Conservation (phyloP, 2,888 invertebrate genomes). For the Oxyscelio sp. region DNA sequence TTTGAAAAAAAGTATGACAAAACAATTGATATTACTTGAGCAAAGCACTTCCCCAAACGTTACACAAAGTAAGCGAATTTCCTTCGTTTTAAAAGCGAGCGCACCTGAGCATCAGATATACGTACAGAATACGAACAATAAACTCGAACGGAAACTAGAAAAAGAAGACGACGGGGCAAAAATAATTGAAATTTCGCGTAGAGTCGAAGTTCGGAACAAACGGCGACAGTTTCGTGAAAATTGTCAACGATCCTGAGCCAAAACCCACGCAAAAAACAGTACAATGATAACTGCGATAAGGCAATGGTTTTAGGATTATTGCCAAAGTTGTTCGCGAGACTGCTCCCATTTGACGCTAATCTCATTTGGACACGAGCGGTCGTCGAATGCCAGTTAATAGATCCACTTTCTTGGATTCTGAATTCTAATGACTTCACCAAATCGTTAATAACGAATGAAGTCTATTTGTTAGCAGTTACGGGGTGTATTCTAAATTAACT, state of each 20-base stretch:
- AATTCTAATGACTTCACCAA: conserved; percentile 48
- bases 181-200: conserved; percentile 51
- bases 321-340: conserved; percentile 44
- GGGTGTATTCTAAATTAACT: conserved; percentile 30
- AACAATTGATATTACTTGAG: no score
- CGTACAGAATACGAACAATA: conserved; percentile 32
- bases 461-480: conserved; percentile 41
- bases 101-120: conserved; percentile 60
- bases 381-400: conserved; percentile 53
- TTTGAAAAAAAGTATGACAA: no score
- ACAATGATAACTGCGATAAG: conserved; percentile 48
- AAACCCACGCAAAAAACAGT: conserved; percentile 21
- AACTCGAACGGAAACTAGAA: conserved; percentile 1
- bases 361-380: conserved; percentile 29
- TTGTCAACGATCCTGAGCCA: conserved; percentile 2
- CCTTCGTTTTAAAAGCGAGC: conserved; percentile 41
- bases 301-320: conserved; percentile 57
- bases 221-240: conserved; percentile 39
- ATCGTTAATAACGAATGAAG: conserved; percentile 43
- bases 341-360: conserved; percentile 40
- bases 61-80: conserved; percentile 57
- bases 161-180: conserved; percentile 18
- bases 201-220: conserved; percentile 40
- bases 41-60: no score
- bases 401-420: conserved; percentile 37